A percentile compares a stretch with the other conserved stretches of the same genome.
These are phyloP conservation scores for Cylas formicarius DNA, from an alignment of 1,140 invertebrate genomes.

Conservation along the genomic window DNA sequence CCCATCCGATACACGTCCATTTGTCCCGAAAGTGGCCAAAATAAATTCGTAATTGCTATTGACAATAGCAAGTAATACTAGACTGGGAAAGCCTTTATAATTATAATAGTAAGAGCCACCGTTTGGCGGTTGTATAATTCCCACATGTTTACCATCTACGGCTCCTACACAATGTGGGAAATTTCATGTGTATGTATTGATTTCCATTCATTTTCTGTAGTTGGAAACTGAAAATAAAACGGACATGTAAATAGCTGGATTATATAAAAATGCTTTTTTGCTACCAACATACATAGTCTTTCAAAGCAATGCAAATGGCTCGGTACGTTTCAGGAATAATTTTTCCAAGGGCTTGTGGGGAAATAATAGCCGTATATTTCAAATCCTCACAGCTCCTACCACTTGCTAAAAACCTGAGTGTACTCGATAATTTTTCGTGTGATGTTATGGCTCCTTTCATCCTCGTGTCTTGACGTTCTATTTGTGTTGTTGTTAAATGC, in stretches of 20 bases:
- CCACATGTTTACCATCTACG: slow-evolving; percentile 42
- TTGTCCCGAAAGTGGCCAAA: slow-evolving; percentile 35
- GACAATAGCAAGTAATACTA: slow-evolving; percentile 39
- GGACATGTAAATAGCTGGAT: slow-evolving; percentile 2
- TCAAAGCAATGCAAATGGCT: too few species aligned
- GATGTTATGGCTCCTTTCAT: slow-evolving; percentile 28
- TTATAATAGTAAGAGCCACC: slow-evolving; percentile 41
- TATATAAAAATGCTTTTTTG: neutral
- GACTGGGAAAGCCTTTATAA: slow-evolving; percentile 42
- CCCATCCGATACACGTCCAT: slow-evolving; percentile 37
- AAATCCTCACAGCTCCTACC: slow-evolving; percentile 21
- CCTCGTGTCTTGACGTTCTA: slow-evolving; percentile 20
- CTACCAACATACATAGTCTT: slow-evolving; percentile 1
- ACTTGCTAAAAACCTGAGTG: slow-evolving; percentile 29
- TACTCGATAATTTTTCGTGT: slow-evolving; percentile 27
- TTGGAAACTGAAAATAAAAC: slow-evolving; percentile 14
- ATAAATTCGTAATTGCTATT: slow-evolving; percentile 40
- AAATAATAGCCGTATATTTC: slow-evolving; percentile 32
- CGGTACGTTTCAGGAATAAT: slow-evolving; percentile 32
- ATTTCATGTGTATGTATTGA: slow-evolving; percentile 16
- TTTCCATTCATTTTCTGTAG: slow-evolving; percentile 16
- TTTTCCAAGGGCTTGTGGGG: slow-evolving; percentile 26
- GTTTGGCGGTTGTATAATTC: slow-evolving; percentile 31
- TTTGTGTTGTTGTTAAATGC: slow-evolving; percentile 34
- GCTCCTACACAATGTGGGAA: slow-evolving; percentile 22